Percentiles rank a stretch among this genome's conserved stretches.
Evolutionary conservation across 2,113 vertebrate species (phyloP).

Genomic region (Microcebus tavaratra): DNA sequence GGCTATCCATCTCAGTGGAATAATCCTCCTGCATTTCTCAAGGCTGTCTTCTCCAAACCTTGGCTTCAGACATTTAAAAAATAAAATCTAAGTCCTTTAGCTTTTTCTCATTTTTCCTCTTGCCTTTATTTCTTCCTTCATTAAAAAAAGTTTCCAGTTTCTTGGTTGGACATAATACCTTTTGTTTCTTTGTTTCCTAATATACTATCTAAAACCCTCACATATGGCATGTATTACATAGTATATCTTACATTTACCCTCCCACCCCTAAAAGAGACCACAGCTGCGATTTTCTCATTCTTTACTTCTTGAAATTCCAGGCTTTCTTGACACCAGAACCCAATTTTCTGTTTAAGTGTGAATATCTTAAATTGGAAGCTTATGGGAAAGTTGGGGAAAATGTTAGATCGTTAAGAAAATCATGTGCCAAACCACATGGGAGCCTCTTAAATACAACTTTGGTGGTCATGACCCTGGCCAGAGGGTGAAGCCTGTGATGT

Average conservation of each 20-base stretch:
- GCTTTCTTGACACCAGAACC: conserved; percentile 45
- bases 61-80: not conserved
- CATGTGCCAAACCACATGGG: conserved; percentile 83
- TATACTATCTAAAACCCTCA: not conserved
- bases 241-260: conserved; percentile 40
- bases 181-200: conserved; percentile 49
- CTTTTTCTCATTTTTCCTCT: not conserved
- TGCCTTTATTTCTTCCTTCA: not conserved
- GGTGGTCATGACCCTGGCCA: conserved; percentile 92
- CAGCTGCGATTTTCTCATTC: conserved; percentile 49
- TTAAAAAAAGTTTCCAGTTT: not conserved
- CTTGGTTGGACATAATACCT: conserved; percentile 7
- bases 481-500: conserved; percentile 93
- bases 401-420: conserved; percentile 82
- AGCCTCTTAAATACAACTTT: conserved; percentile 89
- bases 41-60: not conserved
- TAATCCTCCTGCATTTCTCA: not conserved
- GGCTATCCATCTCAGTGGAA: not conserved
- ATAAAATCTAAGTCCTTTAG: not conserved
- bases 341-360: conserved; percentile 60
- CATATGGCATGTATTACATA: not conserved
- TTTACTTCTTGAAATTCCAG: conserved; percentile 53
- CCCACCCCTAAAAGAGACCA: not conserved
- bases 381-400: conserved; percentile 57
- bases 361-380: conserved; percentile 58